Conservation (phyloP, 2,113 vertebrate genomes). For the Ibidorhyncha struthersii region DNA sequence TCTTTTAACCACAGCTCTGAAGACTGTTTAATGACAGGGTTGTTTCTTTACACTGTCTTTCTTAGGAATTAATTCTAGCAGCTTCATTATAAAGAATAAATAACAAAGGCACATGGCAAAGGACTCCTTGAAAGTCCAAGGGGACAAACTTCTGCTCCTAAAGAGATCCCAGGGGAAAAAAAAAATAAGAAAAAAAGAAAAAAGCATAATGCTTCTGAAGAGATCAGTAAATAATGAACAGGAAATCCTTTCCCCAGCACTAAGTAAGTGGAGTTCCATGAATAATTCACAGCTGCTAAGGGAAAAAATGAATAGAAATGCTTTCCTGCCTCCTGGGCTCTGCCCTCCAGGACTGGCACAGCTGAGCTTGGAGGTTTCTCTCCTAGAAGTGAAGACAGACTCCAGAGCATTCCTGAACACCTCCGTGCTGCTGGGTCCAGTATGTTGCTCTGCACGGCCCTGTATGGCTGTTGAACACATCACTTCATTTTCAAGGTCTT, state of each 20-base stretch:
- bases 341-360: not conserved
- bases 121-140: not conserved
- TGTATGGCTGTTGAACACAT: not conserved
- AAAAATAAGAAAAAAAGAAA: not conserved
- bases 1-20: not conserved
- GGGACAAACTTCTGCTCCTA: not conserved
- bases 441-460: not conserved
- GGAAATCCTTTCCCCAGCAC: not conserved
- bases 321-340: not conserved
- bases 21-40: not conserved
- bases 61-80: conserved; percentile 10
- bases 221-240: conserved; percentile 13
- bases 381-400: not conserved
- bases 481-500: not conserved
- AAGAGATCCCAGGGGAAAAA: not conserved
- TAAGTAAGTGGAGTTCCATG: not conserved
- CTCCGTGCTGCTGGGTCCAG: not conserved
- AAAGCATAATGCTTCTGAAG: not conserved
- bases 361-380: not conserved
- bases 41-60: conserved; percentile 4
- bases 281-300: conserved; percentile 21
- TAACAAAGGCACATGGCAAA: not conserved
- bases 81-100: conserved; percentile 35
- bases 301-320: not conserved
- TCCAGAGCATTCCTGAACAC: not conserved